Percentiles rank a stretch among this genome's conserved stretches.
These are phyloP conservation scores for Callyntrura guangdongensis DNA, from an alignment of 2,888 invertebrate genomes.

Conservation along the genomic window DNA sequence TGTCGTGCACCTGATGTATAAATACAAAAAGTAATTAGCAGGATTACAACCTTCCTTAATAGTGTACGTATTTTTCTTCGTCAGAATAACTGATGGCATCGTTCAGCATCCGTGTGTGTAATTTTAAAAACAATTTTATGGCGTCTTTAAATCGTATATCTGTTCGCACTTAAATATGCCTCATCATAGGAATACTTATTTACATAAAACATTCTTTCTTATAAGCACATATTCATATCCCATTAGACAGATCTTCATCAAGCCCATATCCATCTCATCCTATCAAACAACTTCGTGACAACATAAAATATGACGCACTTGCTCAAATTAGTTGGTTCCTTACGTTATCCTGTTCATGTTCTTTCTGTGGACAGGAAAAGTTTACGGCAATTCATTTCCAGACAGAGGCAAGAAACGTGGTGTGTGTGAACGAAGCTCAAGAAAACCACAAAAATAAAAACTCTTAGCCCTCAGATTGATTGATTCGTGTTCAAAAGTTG, in stretches of 20 bases:
- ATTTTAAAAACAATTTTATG: background rate
- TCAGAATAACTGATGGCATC: background rate
- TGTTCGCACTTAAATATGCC: no score
- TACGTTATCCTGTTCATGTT: background rate
- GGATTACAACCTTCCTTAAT: no score
- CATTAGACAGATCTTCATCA: constrained; percentile 5
- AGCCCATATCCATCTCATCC: background rate
- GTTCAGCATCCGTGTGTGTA: background rate
- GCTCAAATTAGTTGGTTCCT: background rate
- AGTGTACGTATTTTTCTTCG: background rate
- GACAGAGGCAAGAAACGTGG: background rate
- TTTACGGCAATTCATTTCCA: background rate
- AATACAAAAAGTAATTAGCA: background rate
- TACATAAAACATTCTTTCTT: no score
- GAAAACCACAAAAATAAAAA: no score
- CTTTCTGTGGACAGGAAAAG: background rate
- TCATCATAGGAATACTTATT: no score
- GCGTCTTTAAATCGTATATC: no score
- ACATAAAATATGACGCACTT: background rate
- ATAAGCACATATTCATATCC: background rate
- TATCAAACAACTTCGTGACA: constrained; percentile 45
- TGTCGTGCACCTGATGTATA: background rate
- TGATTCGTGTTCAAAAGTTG: background rate
- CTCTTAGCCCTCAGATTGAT: no score
- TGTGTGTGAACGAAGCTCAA: no score